These are phyloP conservation scores for Meleagris gallopavo DNA, from an alignment of 2,113 vertebrate species.

Conservation along the genomic window DNA sequence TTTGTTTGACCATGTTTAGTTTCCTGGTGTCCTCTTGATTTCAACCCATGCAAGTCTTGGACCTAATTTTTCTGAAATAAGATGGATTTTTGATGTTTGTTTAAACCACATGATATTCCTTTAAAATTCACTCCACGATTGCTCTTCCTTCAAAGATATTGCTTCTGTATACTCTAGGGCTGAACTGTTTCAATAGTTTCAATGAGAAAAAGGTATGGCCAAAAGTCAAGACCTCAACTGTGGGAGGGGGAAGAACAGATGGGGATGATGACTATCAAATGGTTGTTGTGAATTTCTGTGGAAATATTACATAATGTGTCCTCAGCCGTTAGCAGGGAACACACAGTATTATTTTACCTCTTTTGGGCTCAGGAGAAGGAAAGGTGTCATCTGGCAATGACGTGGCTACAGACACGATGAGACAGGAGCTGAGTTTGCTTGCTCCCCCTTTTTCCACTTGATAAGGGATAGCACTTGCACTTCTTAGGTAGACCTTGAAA, in stretches of 20 bases:
- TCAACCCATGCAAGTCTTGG: not conserved
- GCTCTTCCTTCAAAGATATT: not conserved
- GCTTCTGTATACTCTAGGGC: not conserved
- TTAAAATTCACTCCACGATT: not conserved
- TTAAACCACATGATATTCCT: not conserved
- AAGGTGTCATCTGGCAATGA: not conserved
- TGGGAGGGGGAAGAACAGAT: not conserved
- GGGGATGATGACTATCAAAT: not conserved
- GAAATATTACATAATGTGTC: not conserved
- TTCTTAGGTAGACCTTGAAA: not conserved
- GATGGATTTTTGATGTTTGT: not conserved
- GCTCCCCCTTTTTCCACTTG: accelerated
- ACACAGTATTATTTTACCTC: not conserved
- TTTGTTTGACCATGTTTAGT: not conserved
- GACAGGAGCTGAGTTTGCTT: not conserved
- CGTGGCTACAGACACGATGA: not conserved
- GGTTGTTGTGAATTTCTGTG: not conserved
- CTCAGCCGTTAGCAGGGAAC: not conserved
- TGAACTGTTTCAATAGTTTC: not conserved
- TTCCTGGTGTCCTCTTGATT: not conserved
- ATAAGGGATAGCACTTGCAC: not conserved
- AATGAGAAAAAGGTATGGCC: not conserved
- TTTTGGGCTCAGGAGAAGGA: not conserved
- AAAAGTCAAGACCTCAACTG: not conserved
- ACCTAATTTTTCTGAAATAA: not conserved